These are phyloP conservation scores for Montipora capitata DNA, from an alignment of 92 coral and sea anemone species.

Conservation along the genomic window DNA sequence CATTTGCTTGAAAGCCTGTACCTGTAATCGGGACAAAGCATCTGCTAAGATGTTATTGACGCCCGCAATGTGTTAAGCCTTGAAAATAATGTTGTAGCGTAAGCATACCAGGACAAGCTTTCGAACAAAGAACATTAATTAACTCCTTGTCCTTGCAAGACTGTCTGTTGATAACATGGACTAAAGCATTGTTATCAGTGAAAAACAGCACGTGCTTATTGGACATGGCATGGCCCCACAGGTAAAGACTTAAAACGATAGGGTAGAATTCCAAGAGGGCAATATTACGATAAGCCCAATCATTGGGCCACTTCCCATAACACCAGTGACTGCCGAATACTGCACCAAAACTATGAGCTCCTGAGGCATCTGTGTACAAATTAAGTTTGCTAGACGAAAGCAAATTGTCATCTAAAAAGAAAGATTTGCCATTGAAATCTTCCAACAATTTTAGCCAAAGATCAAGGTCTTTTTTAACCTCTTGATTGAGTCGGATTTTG, in stretches of 20 bases:
- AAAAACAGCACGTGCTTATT: not conserved
- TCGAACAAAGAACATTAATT: not conserved
- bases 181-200: not conserved
- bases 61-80: not conserved
- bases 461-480: too few species aligned
- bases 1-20: not conserved
- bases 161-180: not conserved
- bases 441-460: not conserved
- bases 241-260: not conserved
- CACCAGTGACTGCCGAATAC: slow-evolving; percentile 53
- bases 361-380: slow-evolving; percentile 59
- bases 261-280: not conserved
- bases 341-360: slow-evolving; percentile 22
- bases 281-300: slow-evolving; percentile 23
- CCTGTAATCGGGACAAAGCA: not conserved
- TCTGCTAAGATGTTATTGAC: not conserved
- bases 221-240: not conserved
- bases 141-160: slow-evolving; percentile 1
- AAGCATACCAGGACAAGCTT: not conserved
- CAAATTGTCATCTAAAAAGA: not conserved
- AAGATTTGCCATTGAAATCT: too few species aligned
- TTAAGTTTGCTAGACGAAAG: slow-evolving; percentile 1
- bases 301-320: slow-evolving; percentile 64
- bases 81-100: not conserved
- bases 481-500: too few species aligned